Evolutionary conservation across 2,113 vertebrate genomes (phyloP).

Genomic region (Callaeas wilsoni): DNA sequence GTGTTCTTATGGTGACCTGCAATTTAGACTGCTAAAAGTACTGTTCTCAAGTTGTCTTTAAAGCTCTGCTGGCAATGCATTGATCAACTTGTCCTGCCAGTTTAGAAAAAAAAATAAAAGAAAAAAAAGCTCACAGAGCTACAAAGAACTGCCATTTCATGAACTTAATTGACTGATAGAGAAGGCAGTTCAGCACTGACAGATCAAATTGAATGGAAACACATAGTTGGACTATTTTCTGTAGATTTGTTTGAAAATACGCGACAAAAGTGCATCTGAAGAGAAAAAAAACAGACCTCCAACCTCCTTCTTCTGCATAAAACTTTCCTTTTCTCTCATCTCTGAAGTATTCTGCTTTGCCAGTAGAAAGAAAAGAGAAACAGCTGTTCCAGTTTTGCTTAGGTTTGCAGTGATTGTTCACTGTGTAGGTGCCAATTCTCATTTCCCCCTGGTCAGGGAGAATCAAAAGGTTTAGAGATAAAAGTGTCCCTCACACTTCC

Average conservation of each 20-base stretch:
- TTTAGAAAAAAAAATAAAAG: background rate
- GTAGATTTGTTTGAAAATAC: constrained; percentile 5
- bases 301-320: background rate
- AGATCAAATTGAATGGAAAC: background rate
- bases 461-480: fast-evolving
- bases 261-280: background rate
- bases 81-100: background rate
- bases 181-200: background rate
- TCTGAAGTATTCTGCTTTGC: constrained; percentile 25
- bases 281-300: constrained; percentile 12
- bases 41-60: background rate
- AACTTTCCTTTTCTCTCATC: constrained; percentile 38
- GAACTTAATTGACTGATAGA: background rate
- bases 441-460: background rate
- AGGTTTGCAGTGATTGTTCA: background rate
- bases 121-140: background rate
- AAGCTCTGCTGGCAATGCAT: background rate
- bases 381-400: constrained; percentile 38
- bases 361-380: constrained; percentile 37
- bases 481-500: background rate
- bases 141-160: background rate
- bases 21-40: background rate
- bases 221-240: background rate
- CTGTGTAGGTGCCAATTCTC: background rate
- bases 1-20: background rate